Evolutionary conservation across 2,888 invertebrate genomes (phyloP).

Genomic region (Myathropa florea): DNA sequence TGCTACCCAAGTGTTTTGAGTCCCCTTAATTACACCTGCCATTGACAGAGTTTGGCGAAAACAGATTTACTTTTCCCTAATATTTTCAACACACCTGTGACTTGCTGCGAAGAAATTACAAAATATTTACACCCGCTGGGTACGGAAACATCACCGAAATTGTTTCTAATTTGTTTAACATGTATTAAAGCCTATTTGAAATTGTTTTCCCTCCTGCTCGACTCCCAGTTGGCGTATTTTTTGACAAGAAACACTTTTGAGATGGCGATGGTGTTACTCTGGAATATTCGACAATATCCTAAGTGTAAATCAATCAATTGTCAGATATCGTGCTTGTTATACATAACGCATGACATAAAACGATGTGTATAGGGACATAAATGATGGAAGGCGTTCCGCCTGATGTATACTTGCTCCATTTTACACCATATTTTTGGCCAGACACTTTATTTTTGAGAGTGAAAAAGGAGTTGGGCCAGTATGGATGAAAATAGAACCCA

Average conservation of each 20-base stretch:
- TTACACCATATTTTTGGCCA: not conserved
- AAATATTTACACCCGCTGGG: slow-evolving; percentile 13
- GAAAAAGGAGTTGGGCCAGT: not conserved
- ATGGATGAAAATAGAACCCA: not conserved
- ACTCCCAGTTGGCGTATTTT: not conserved
- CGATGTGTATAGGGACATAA: not conserved
- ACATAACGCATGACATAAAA: not conserved
- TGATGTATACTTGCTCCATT: not conserved
- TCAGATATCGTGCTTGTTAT: slow-evolving; percentile 2
- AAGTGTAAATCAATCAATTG: slow-evolving; percentile 36
- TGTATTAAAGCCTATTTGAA: slow-evolving; percentile 29
- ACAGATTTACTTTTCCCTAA: slow-evolving; percentile 36
- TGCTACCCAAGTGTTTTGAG: slow-evolving; percentile 12
- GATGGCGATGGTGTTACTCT: not conserved
- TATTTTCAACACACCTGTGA: slow-evolving; percentile 33
- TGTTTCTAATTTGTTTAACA: slow-evolving; percentile 34
- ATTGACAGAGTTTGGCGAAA: slow-evolving; percentile 40
- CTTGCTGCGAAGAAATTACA: slow-evolving; percentile 28
- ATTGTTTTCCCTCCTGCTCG: slow-evolving; percentile 3
- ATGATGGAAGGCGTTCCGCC: not conserved
- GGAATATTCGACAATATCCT: slow-evolving; percentile 21
- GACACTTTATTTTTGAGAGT: not conserved
- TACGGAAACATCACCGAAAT: not conserved
- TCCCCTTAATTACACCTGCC: slow-evolving; percentile 40
- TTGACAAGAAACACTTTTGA: not conserved